phyloP scores from a whole-genome alignment of 2,888 invertebrate genomes.

The Silvanus unidentatus region DNA sequence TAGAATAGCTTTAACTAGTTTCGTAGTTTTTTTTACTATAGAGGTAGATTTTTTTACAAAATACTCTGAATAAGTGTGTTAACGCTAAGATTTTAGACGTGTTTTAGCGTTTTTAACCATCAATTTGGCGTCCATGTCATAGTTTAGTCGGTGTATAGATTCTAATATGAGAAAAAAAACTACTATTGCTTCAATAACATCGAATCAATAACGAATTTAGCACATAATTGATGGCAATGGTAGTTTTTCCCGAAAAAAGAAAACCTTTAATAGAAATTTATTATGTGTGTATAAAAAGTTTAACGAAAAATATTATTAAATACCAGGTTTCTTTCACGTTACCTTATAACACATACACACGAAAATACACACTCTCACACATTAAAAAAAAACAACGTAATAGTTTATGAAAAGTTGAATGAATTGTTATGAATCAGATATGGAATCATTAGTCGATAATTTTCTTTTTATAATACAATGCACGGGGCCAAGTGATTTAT shows the following conservation, averaged over 20 bases:
- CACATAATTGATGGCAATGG: conserved; percentile 3
- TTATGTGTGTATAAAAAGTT: too few species aligned
- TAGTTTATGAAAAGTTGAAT: neutral
- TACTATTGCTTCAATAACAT: neutral
- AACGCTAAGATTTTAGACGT: conserved; percentile 8
- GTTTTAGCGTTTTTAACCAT: conserved; percentile 13
- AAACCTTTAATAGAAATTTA: too few species aligned
- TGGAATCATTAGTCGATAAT: too few species aligned
- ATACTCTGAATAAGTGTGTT: neutral
- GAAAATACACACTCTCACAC: neutral
- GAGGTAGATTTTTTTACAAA: too few species aligned
- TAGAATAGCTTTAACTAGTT: too few species aligned
- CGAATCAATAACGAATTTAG: conserved; percentile 2
- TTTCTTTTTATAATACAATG: too few species aligned
- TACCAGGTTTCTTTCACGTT: too few species aligned
- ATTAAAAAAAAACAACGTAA: neutral
- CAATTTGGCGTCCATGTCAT: conserved; percentile 13
- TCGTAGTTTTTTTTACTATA: too few species aligned
- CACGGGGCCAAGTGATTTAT: too few species aligned
- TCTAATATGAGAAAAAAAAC: neutral
- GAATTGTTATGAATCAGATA: too few species aligned
- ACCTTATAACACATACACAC: conserved; percentile 13
- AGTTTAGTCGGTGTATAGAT: conserved; percentile 26
- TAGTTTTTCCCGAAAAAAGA: conserved; percentile 5
- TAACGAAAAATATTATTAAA: too few species aligned